Base-by-base conservation (phyloP, 1,140 invertebrate species). In the Cryptotermes secundus region DNA sequence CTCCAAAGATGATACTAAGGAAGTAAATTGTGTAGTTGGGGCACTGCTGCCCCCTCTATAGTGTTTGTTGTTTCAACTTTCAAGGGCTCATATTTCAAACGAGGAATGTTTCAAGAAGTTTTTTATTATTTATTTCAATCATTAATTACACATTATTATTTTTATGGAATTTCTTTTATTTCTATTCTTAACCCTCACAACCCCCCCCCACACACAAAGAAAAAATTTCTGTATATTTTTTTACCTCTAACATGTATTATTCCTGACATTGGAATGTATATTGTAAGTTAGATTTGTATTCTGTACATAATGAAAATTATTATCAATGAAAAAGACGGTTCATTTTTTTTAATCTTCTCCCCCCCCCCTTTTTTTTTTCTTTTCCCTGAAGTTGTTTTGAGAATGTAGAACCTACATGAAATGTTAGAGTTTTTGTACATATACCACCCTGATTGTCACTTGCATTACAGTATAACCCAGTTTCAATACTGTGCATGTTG, bases 71-170 rank as follows among this genome's bases (percentile, higher is more conserved):
- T 49, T 49, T 19, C 14, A n/a, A 1, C 26, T 72, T 72, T 72
- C 59, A 72, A 14, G 59, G 59, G 59, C 59, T 72, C 59, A 72
- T 72, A n/a, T 72, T 72, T 72, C 45, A 49, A 22, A 14, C 0
- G 16, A 16, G 59, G 59, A 72, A 72, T 72, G 59, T 31, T 72
- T 72, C 45, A 31, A 72, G 59, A 26, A n/a, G 16, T 72, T 72
- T 6, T 72, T 72, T 65, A n/a, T n/a, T 2, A 6, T 7, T 72
- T 7, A 72, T n/a, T 72, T 72, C 2, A 31, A 72, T n/a, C 26
- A 72, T n/a, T 72, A 72, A n/a, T n/a, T 72, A 72, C n/a, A 72
- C 59, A n/a, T 26, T 31, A 72, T 31, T 72, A 72, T 72, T 72
- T 31, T 72, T 31, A n/a, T n/a, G 26, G n/a, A 72, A 72, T 72